Percentiles rank a stretch among this genome's conserved stretches.
Conservation (phyloP, 2,797 vertebrate species). For the Chaetodon trifasciatus region DNA sequence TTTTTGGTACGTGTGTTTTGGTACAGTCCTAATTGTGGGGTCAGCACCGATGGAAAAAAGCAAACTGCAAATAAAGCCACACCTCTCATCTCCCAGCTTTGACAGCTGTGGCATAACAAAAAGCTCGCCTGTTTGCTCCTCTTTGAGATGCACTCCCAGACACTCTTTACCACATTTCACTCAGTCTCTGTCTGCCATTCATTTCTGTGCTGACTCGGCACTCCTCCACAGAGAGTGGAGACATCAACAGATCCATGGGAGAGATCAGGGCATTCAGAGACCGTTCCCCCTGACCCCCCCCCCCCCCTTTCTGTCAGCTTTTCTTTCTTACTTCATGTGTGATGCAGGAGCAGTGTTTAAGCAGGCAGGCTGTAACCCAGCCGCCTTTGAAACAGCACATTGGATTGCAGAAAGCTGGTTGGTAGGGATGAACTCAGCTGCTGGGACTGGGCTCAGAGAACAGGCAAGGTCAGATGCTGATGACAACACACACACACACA, state of each 20-base stretch:
- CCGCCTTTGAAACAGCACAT: conserved; percentile 52
- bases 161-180: conserved; percentile 50
- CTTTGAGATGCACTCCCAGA: conserved; percentile 52
- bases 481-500: conserved; percentile 32
- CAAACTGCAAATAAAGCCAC: conserved; percentile 14
- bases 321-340: conserved; percentile 35
- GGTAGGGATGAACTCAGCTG: conserved; percentile 37
- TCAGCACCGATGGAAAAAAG: conserved; percentile 16
- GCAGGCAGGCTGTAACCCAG: conserved; percentile 17
- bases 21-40: conserved; percentile 9
- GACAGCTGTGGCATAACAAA: conserved; percentile 37
- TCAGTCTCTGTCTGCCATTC: conserved; percentile 61
- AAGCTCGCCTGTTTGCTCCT: conserved; percentile 23
- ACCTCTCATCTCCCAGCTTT: conserved; percentile 18
- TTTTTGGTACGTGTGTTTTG: conserved; percentile 10
- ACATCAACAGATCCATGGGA: conserved; percentile 64
- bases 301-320: conserved; percentile 53
- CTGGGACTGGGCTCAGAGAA: conserved; percentile 25
- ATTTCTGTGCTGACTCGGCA: conserved; percentile 73
- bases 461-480: conserved; percentile 65
- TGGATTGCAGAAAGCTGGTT: conserved; percentile 50
- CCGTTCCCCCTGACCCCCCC: neutral
- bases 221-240: conserved; percentile 57
- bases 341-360: conserved; percentile 23
- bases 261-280: conserved; percentile 62